Evolutionary conservation across 2,797 vertebrate genomes (phyloP), one percentile per base, ranked within the genome.

Genomic region (Phoebastria nigripes): DNA sequence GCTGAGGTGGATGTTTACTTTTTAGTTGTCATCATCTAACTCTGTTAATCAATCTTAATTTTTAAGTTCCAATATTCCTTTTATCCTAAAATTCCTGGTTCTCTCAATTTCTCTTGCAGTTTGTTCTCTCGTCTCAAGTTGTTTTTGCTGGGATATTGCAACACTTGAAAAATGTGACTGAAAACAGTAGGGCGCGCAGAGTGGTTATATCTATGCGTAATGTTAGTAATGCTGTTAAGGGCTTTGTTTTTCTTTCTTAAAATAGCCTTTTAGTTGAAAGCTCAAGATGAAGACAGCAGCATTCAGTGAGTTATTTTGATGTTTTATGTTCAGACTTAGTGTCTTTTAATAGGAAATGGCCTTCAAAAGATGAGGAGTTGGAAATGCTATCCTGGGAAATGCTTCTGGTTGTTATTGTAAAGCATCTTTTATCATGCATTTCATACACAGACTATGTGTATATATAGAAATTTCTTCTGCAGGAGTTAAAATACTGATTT

Each of bases 201-300:
- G 58, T 51, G 17, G 42, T 82, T 62, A 1, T 74, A 39, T 78
- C 62, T 62, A 2, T 61, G 47, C 24, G 20, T 81, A 66, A 76
- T 70, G 78, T 84, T 83, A 85, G 76, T 69, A 90, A 44, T 89
- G 69, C 55, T 83, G 87, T 37, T 70, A 71, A 94, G 71, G 55
- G 55, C n/a, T 93, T 91, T 94, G 77, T 62, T 96, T 94, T 86
- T 91, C 73, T 72, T 83, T 84, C 74, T 69, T 90, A 65, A 94
- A 96, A 95, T 84, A 92, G 63, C 41, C 18, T 58, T 91, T 76
- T 81, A 20, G 65, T 69, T 91, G 87, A 91, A 95, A 90, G 42
- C 77, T 87, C 22, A 15, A 54, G 65, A 39, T 26, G 51, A 74
- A 72, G 56, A 73, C 54, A 84, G 52, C 76, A 79, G 35, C 56